Evolutionary conservation across 2,113 vertebrate species (phyloP).

Genomic region (Phalacrocorax brasilianus): DNA sequence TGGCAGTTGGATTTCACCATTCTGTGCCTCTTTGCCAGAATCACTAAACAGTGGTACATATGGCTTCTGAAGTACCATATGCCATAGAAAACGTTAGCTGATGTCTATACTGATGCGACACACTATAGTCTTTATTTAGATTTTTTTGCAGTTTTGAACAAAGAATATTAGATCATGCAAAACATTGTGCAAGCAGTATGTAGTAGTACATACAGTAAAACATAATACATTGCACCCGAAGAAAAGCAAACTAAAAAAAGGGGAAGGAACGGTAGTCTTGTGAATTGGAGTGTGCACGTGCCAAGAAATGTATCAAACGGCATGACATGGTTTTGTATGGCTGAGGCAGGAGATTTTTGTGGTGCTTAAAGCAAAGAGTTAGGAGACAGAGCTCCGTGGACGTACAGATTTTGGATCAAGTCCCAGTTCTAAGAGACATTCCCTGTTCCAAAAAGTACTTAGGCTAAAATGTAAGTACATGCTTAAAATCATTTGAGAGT

Average conservation of each 20-base stretch:
- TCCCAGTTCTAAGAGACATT: neutral
- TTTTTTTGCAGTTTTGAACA: constrained; percentile 83
- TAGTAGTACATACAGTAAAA: constrained; percentile 49
- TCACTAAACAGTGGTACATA: constrained; percentile 99
- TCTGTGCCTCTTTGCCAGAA: constrained; percentile 94
- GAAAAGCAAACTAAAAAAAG: constrained; percentile 53
- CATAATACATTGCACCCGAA: constrained; percentile 56
- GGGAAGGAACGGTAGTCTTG: neutral
- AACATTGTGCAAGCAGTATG: constrained; percentile 80
- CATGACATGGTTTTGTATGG: neutral
- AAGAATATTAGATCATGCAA: constrained; percentile 81
- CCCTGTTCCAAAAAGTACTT: neutral
- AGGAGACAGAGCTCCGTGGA: neutral
- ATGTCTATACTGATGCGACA: constrained; percentile 91
- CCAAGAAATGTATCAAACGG: neutral
- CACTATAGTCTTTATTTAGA: constrained; percentile 81
- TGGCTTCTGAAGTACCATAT: constrained; percentile 99
- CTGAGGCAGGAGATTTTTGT: neutral
- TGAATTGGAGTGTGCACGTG: constrained; percentile 10
- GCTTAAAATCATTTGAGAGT: neutral
- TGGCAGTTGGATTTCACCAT: constrained; percentile 98
- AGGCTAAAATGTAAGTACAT: neutral
- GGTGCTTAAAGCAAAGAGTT: neutral
- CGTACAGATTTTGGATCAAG: neutral
- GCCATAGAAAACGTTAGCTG: constrained; percentile 94